Conservation (phyloP, 2,888 invertebrate genomes). For the Chirona hameri region DNA sequence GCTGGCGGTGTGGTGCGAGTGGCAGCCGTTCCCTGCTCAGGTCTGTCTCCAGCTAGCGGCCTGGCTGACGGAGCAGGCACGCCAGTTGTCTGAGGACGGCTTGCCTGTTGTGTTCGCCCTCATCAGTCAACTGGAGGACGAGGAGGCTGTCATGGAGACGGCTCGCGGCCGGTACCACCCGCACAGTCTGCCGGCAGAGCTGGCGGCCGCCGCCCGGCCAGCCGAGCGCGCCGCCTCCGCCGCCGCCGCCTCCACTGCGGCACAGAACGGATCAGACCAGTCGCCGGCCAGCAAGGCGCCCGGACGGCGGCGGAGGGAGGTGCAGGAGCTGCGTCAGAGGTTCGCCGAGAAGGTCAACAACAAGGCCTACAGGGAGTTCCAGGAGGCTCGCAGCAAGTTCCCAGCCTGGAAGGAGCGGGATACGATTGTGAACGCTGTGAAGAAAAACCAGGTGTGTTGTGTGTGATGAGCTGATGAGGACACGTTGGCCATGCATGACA, state of each 20-base stretch:
- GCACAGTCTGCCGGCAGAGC: conserved; percentile 29
- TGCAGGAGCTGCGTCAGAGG: neutral
- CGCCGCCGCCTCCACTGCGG: neutral
- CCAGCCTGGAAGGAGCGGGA: conserved; percentile 70
- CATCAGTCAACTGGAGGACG: conserved; percentile 51
- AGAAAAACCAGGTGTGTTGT: conserved; percentile 58
- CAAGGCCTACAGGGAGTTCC: conserved; percentile 5
- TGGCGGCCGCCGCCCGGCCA: neutral
- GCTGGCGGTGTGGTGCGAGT: conserved; percentile 63
- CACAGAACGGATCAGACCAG: neutral
- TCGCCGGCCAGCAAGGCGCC: neutral
- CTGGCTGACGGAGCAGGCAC: conserved; percentile 65
- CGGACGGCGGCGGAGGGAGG: neutral
- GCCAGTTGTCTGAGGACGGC: conserved; percentile 61
- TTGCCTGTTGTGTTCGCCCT: conserved; percentile 68
- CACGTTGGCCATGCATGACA: too few relatives aligned
- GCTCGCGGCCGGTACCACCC: conserved; percentile 3
- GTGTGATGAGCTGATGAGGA: too few relatives aligned
- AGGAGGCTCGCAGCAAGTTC: conserved; percentile 57
- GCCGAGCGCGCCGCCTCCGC: neutral
- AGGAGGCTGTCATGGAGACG: conserved; percentile 30
- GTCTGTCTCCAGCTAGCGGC: conserved; percentile 63
- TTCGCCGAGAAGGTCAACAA: conserved; percentile 1
- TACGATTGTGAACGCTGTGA: conserved; percentile 63
- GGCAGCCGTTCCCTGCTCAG: conserved; percentile 58